These are phyloP conservation scores for Siderastrea siderea DNA, from an alignment of 92 coral and sea anemone genomes.

Conservation along the genomic window DNA sequence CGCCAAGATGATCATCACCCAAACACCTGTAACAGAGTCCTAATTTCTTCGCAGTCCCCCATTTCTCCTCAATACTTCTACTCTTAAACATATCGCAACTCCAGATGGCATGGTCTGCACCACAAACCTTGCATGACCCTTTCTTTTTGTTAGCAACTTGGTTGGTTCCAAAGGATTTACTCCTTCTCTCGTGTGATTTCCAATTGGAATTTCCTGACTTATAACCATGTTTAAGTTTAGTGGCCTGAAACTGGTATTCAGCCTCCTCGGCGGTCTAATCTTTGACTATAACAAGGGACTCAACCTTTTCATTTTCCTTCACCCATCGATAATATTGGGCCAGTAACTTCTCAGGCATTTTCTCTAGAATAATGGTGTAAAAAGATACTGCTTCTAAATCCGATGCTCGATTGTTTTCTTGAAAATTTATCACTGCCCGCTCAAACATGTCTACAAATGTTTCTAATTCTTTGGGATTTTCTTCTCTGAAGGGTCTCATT, in stretches of 20 bases:
- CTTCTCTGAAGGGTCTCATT: conserved; percentile 57
- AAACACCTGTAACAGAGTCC: no score
- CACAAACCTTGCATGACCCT: conserved; percentile 20
- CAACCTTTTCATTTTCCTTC: conserved; percentile 16
- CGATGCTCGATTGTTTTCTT: conserved; percentile 53
- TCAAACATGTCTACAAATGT: conserved; percentile 49
- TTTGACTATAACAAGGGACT: conserved; percentile 9
- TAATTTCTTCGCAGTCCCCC: no score
- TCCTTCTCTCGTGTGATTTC: conserved; percentile 17
- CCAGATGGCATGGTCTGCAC: conserved; percentile 49
- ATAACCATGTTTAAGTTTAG: conserved; percentile 30
- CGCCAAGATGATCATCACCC: no score
- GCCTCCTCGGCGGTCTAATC: conserved; percentile 11
- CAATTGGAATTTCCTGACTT: conserved; percentile 10
- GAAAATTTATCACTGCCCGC: conserved; percentile 57
- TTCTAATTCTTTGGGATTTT: conserved; percentile 60
- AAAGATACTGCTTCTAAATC: conserved; percentile 77
- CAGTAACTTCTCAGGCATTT: conserved; percentile 63
- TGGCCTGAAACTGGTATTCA: conserved; percentile 27
- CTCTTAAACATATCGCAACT: conserved; percentile 30
- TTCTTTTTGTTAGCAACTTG: background rate
- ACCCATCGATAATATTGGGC: conserved; percentile 60
- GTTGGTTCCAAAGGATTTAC: conserved; percentile 20
- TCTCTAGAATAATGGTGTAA: conserved; percentile 67
- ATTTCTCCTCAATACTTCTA: conserved; percentile 5